Base-by-base conservation (phyloP, 2,113 vertebrate genomes). In the Telmatochromis sp. region DNA sequence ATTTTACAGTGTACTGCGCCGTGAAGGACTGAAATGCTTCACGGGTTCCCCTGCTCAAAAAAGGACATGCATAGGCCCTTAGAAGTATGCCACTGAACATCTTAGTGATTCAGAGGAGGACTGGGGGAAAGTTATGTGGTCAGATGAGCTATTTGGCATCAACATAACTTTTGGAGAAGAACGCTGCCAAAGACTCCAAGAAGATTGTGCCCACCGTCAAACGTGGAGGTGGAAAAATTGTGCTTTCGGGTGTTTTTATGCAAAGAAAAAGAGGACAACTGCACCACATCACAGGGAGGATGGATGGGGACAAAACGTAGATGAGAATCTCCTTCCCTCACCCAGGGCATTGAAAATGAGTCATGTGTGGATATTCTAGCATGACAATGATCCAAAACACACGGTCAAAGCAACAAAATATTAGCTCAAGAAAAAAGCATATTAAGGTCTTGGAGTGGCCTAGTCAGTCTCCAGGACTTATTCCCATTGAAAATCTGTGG, bases 401-500 rank as follows among this genome's bases (percentile, higher is more conserved):
- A 54, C 3, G 0, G 53, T 54, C n/a, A 54, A 21, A 54, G 51
- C 51, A 54, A 54, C 0, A 54, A 54, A 54, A 54, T 54, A 54
- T 54, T 21, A 0, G 51, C 53, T 54, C 53, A 54, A 6, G 6
- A 54, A 54, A 54, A 54, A 2, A 54, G 10, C 53, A 1, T 54
- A 23, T 54, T 54, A 54, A 6, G 3, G 53, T 54, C 53, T 12
- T 54, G 10, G 53, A 54, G 10, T 54, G 53, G 6, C 0, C 53
- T 23, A 54, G 53, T 54, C 53, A 54, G 53, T 23, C 53, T 3
- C 53, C n/a, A 6, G 53, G 53, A n/a, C 53, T 1, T 54, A 23
- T 4, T 6, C n/a, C n/a, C 6, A 54, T 0, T 0, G n/a, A 12
- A 23, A 54, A 23, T 54, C 53, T 54, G 10, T 54, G 53, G n/a